Percentiles rank a stretch among this genome's conserved stretches.
phyloP scores from a whole-genome alignment of 1,140 invertebrate genomes.

The Drosophila truncata region DNA sequence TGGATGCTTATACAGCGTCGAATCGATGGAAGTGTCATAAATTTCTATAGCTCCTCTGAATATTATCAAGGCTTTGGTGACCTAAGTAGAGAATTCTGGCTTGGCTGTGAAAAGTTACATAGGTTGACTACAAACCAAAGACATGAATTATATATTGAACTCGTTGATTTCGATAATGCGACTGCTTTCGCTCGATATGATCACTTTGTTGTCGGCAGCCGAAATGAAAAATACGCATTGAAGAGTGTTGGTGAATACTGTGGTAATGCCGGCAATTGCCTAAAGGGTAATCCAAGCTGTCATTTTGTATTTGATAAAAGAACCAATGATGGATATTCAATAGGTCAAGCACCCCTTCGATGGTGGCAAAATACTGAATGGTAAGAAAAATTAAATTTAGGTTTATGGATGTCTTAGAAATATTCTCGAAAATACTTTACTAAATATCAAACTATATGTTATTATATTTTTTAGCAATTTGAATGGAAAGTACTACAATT shows the following conservation, averaged over 20 bases:
- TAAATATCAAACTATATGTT: background rate
- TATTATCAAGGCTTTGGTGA: background rate
- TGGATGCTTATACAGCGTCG: constrained; percentile 2
- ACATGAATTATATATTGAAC: constrained; percentile 8
- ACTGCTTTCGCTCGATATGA: background rate
- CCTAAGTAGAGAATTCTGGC: background rate
- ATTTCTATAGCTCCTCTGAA: too few species aligned
- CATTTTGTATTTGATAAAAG: too few species aligned
- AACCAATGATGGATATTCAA: too few species aligned
- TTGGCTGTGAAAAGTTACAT: background rate
- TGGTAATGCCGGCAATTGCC: background rate
- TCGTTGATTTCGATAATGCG: constrained; percentile 10
- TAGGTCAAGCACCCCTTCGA: too few species aligned
- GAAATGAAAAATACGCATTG: background rate
- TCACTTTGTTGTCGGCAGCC: background rate
- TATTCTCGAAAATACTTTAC: background rate
- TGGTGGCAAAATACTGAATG: background rate
- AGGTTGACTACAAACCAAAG: background rate
- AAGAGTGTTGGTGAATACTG: background rate
- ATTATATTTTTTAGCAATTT: constrained; percentile 6
- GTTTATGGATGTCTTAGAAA: background rate
- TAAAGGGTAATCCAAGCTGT: rapidly evolving
- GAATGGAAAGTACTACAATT: background rate
- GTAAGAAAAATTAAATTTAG: background rate
- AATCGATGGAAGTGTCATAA: background rate